These are phyloP conservation scores for Formica aserva DNA, from an alignment of 2,888 invertebrate genomes.

Conservation along the genomic window DNA sequence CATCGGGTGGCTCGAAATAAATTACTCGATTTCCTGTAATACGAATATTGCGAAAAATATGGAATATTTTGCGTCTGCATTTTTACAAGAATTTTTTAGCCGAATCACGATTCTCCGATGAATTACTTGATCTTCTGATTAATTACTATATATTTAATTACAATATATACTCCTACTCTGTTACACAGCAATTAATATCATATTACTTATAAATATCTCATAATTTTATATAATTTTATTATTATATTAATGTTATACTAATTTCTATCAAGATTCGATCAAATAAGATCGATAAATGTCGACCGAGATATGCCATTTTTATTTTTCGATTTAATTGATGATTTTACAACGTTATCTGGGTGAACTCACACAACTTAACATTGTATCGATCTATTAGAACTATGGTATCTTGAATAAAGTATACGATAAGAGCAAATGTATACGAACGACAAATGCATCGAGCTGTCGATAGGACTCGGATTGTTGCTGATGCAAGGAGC, in stretches of 20 bases:
- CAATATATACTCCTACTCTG: not conserved
- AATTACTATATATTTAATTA: not conserved
- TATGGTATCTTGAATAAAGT: constrained; percentile 33
- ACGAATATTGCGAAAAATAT: not conserved
- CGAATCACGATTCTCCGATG: not conserved
- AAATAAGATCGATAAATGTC: not conserved
- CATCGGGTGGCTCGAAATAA: constrained; percentile 20
- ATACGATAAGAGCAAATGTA: constrained; percentile 11
- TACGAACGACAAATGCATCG: constrained; percentile 6
- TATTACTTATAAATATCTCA: not conserved
- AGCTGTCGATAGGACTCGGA: not conserved
- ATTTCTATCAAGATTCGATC: not conserved
- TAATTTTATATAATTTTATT: not conserved
- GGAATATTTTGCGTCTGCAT: not conserved
- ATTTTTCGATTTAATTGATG: not conserved
- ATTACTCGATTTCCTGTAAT: not conserved
- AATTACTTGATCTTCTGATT: not conserved
- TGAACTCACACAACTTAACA: not conserved
- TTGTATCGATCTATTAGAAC: constrained; percentile 1
- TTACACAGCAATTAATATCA: not conserved
- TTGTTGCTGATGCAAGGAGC: not conserved
- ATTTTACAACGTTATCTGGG: not conserved
- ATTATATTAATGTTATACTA: not conserved
- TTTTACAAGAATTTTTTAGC: not conserved
- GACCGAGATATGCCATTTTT: not conserved